Evolutionary conservation across 2,113 vertebrate species (phyloP).

Genomic region (Larimichthys crocea): DNA sequence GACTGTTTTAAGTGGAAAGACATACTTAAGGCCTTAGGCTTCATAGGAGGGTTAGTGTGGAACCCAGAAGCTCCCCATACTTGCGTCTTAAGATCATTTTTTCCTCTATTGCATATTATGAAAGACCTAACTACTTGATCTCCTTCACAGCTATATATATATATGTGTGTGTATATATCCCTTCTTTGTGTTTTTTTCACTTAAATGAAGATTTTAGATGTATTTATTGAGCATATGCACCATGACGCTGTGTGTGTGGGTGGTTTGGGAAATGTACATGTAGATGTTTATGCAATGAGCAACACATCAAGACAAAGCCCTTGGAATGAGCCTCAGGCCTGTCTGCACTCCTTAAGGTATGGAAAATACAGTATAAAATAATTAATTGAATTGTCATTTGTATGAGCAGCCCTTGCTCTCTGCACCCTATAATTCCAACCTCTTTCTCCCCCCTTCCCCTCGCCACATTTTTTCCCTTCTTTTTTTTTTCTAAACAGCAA

Average conservation of each 20-base stretch:
- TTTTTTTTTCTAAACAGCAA: constrained; percentile 99
- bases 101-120: constrained; percentile 12
- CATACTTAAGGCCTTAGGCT: constrained; percentile 46
- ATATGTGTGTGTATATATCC: not conserved
- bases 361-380: constrained; percentile 86
- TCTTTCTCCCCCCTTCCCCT: constrained; percentile 94
- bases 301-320: constrained; percentile 48
- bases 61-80: constrained; percentile 33
- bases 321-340: constrained; percentile 27
- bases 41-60: constrained; percentile 36
- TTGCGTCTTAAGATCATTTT: constrained; percentile 23
- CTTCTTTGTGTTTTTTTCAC: constrained; percentile 9
- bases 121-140: constrained; percentile 28
- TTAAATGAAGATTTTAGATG: constrained; percentile 25
- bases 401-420: constrained; percentile 94
- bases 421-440: constrained; percentile 99
- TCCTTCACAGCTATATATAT: constrained; percentile 31
- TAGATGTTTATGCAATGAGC: constrained; percentile 36
- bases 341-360: constrained; percentile 87
- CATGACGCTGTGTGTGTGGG: not conserved
- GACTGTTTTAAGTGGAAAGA: constrained; percentile 52
- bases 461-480: constrained; percentile 90
- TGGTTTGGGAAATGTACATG: constrained; percentile 15
- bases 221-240: constrained; percentile 14
- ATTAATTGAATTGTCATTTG: constrained; percentile 96